A percentile compares a stretch with the other conserved stretches of the same genome.
Evolutionary conservation across 2,888 invertebrate species (phyloP).

Genomic region (Siphlonurus alternatus): DNA sequence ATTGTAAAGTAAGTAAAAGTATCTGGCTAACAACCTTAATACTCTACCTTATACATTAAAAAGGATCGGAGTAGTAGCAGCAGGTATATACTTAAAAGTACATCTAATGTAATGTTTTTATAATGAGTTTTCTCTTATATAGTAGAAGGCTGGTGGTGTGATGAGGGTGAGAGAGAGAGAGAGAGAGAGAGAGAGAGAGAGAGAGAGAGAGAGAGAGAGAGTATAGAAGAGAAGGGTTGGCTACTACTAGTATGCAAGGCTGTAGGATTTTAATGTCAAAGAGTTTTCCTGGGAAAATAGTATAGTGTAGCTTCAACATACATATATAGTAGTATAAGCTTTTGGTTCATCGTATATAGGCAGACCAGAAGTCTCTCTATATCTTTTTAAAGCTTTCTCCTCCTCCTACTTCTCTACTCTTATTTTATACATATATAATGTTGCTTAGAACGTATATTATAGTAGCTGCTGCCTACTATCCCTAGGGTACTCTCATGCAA

Average conservation of each 20-base stretch:
- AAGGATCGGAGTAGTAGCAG: not conserved
- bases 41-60: too few species aligned
- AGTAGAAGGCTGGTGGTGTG: not conserved
- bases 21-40: too few species aligned
- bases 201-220: not conserved
- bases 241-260: not conserved
- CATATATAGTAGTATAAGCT: not conserved
- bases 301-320: too few species aligned
- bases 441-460: not conserved
- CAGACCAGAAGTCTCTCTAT: too few species aligned
- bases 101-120: not conserved
- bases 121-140: not conserved
- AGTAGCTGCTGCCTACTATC: too few species aligned
- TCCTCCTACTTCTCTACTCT: too few species aligned
- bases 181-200: not conserved
- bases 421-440: too few species aligned
- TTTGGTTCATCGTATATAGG: not conserved
- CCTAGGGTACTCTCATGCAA: slow-evolving; percentile 2
- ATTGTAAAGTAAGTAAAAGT: not conserved
- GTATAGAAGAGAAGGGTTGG: not conserved
- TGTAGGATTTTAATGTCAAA: not conserved
- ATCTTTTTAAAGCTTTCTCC: not conserved
- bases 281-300: not conserved
- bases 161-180: not conserved
- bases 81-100: not conserved